phyloP scores from a whole-genome alignment of 2,797 vertebrate genomes.

The Pogoniulus pusillus region DNA sequence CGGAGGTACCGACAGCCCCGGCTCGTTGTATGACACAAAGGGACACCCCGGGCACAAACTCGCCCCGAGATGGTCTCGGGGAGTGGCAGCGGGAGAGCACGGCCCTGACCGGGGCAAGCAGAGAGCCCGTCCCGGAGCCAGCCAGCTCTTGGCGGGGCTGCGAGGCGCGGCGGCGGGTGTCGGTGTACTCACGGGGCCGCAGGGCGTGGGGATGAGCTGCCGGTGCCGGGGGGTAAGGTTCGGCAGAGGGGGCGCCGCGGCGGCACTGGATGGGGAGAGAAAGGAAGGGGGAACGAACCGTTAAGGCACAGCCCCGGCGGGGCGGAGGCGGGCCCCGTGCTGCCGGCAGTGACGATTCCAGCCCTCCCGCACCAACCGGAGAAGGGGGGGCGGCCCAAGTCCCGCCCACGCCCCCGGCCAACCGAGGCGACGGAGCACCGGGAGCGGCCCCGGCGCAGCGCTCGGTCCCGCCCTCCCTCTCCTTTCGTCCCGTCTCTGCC shows the following conservation, averaged over 20 bases:
- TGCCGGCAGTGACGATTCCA: too few species aligned
- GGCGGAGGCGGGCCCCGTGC: neutral
- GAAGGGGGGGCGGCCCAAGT: neutral
- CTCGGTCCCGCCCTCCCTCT: neutral
- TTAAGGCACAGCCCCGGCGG: neutral
- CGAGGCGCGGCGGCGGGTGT: neutral
- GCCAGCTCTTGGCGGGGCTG: neutral
- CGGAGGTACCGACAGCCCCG: neutral
- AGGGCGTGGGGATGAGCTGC: conserved; percentile 85
- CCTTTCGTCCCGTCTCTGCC: neutral
- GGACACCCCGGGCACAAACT: neutral
- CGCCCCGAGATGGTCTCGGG: neutral
- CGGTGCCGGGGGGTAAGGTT: conserved; percentile 85
- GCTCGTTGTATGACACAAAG: too few species aligned
- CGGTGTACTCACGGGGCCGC: conserved; percentile 83
- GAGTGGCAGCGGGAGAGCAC: neutral
- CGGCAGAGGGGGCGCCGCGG: conserved; percentile 59
- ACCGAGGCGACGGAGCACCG: neutral
- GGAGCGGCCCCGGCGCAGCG: neutral
- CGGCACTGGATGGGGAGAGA: conserved; percentile 54
- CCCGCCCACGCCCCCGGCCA: too few species aligned
- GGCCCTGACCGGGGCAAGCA: neutral
- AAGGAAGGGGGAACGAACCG: neutral
- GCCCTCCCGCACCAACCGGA: neutral
- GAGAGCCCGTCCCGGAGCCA: neutral